A percentile compares a stretch with the other conserved stretches of the same genome.
phyloP scores from a whole-genome alignment of 2,888 invertebrate genomes.

The Alloscopus bannaensis region DNA sequence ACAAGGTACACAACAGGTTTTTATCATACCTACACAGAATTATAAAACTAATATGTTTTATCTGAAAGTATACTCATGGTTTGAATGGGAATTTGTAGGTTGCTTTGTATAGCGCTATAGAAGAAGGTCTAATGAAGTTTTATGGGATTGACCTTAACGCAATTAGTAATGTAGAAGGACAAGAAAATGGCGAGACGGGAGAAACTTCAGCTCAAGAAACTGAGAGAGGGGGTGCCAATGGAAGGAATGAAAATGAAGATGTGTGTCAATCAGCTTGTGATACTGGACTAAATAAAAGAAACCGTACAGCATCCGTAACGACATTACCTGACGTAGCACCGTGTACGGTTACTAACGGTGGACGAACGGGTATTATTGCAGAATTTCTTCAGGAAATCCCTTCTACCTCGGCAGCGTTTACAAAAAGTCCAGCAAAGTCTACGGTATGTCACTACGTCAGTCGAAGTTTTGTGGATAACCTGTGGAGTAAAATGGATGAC shows the following conservation, averaged over 20 bases:
- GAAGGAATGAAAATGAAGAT: too few species aligned
- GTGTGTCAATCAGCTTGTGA: too few species aligned
- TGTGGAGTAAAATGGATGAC: too few species aligned
- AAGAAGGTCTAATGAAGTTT: constrained; percentile 42
- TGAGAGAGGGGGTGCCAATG: too few species aligned
- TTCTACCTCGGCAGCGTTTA: constrained; percentile 41
- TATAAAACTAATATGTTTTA: too few species aligned
- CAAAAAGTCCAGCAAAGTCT: constrained; percentile 49
- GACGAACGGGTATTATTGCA: too few species aligned
- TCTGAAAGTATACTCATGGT: constrained; percentile 9
- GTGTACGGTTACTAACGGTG: too few species aligned
- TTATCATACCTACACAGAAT: background rate
- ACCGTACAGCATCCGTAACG: constrained; percentile 32
- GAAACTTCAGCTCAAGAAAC: too few species aligned
- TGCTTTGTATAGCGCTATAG: constrained; percentile 13
- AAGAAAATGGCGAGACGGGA: background rate
- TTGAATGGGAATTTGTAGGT: constrained; percentile 41
- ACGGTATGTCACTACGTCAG: too few species aligned
- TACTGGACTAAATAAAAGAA: background rate
- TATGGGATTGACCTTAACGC: constrained; percentile 45
- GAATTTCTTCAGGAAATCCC: constrained; percentile 62
- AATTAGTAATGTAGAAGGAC: background rate
- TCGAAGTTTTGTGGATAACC: too few species aligned
- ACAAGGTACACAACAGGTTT: constrained; percentile 75
- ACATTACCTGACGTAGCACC: too few species aligned